Conservation (phyloP, 2,888 invertebrate species). For the Parthenolecanium corni region DNA sequence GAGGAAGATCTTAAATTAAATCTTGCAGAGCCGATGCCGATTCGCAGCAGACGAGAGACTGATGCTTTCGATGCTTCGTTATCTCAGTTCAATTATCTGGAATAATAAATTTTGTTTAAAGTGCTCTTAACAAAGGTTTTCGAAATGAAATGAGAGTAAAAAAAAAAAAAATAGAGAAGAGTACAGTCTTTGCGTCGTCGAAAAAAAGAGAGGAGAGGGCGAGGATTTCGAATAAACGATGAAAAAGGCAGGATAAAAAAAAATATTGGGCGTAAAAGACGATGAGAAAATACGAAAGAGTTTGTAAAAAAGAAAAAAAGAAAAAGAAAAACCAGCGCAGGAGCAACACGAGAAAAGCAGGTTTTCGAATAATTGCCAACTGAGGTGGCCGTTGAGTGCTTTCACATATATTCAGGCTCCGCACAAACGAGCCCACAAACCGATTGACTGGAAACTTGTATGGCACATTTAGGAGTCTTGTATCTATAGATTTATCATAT, state of each 20-base stretch:
- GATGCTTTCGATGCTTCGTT: constrained; percentile 21
- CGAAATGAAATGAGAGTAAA: constrained; percentile 4
- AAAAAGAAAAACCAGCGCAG: no score
- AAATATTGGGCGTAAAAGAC: background rate
- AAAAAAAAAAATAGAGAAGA: background rate
- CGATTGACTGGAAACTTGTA: no score
- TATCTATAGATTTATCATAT: no score
- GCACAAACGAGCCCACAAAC: no score
- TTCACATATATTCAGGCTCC: no score
- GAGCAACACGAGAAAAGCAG: no score
- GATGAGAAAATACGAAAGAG: background rate
- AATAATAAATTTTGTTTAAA: constrained; percentile 25
- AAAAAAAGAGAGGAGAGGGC: background rate
- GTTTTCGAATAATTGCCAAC: no score
- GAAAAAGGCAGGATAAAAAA: background rate
- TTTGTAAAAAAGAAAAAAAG: no score
- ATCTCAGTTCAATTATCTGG: constrained; percentile 27
- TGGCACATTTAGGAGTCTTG: no score
- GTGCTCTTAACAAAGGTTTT: background rate
- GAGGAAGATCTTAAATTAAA: constrained; percentile 21
- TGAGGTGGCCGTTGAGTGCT: no score
- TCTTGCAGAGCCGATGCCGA: constrained; percentile 4
- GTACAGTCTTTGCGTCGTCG: background rate
- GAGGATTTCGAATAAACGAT: background rate
- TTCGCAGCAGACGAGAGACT: constrained; percentile 3